Base-by-base conservation (phyloP, 2,113 vertebrate genomes). In the Bostrychus sinensis region DNA sequence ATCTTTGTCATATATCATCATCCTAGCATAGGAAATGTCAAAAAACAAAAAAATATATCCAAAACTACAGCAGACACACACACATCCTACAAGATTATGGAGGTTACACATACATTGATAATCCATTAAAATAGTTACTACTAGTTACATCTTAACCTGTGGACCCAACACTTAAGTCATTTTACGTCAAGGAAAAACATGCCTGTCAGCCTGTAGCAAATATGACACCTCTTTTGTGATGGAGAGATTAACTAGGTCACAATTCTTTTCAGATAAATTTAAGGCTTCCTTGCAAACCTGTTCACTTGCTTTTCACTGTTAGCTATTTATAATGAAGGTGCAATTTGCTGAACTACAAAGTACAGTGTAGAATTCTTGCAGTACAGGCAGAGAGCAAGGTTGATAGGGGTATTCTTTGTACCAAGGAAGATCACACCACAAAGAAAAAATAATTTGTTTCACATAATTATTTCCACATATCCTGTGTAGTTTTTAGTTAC, bases 231-330 rank as follows among this genome's bases (percentile, higher is more conserved):
- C 25, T 30, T 23, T 51, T 17, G n/a, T 51, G 5, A 51, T 17
- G 16, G 16, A 30, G 23, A 25, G 11, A 64, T 68, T 58, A 77
- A 71, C 34, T 79, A 60, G 72, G 69, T 68, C 78, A 59, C 63
- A 57, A 59, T 69, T 75, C 30, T 73, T 34, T 46, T 56, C 58
- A 50, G 34, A 68, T 62, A 48, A 25, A 48, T 16, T 62, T 16
- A 50, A 58, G 64, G 14, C 14, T 8, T 22, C 16, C 59, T 77
- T 71, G 12, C 22, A 22, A 22, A 39, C 58, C 63, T 63, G 20
- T 53, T 26, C 0, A 37, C 56, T 20, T 39, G 56, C 32, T 25
- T 42, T 70, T 36, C 53, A 7, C 8, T 32, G 11, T 7, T 13
- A 25, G 26, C 39, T 16, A n/a, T 48, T 54, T 69, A 48, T 43